Percentiles rank a stretch among this genome's conserved stretches.
These are phyloP conservation scores for Apotomis turbidana DNA, from an alignment of 2,888 invertebrate genomes.

Conservation along the genomic window DNA sequence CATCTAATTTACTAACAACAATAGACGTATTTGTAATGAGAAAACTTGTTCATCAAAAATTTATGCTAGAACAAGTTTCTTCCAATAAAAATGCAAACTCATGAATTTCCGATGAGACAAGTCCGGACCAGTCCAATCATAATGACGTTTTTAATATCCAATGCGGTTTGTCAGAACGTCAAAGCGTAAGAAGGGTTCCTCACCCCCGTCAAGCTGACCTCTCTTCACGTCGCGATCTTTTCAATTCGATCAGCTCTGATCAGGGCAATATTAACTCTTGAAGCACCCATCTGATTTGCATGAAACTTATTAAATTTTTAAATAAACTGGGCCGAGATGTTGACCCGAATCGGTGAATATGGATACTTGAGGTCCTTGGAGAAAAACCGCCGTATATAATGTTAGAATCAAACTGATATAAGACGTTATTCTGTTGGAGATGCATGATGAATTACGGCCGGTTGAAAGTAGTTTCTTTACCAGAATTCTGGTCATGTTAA, in stretches of 20 bases:
- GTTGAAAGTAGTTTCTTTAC: background rate
- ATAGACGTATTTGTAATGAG: no score
- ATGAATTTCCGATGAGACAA: conserved; percentile 35
- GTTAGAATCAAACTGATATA: background rate
- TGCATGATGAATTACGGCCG: background rate
- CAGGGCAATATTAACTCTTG: conserved; percentile 72
- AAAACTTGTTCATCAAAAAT: background rate
- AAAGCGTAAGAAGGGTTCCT: conserved; percentile 67
- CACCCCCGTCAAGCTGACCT: conserved; percentile 76
- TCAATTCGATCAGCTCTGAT: conserved; percentile 73
- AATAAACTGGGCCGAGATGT: conserved; percentile 46
- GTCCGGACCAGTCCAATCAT: conserved; percentile 45
- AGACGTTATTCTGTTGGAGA: background rate
- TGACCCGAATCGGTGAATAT: conserved; percentile 21
- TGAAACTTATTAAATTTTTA: conserved; percentile 78
- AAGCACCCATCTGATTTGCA: conserved; percentile 71
- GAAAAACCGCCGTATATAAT: background rate
- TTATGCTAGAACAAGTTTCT: conserved; percentile 5
- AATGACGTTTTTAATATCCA: conserved; percentile 63
- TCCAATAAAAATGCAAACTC: conserved; percentile 31
- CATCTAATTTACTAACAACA: no score
- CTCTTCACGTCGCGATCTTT: conserved; percentile 74
- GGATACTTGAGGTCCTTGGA: background rate
- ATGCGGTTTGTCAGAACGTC: conserved; percentile 71
- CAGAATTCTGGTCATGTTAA: background rate